Percentiles rank a stretch among this genome's conserved stretches.
Evolutionary conservation across 2,113 vertebrate species (phyloP).

Genomic region (Arizona elegans): DNA sequence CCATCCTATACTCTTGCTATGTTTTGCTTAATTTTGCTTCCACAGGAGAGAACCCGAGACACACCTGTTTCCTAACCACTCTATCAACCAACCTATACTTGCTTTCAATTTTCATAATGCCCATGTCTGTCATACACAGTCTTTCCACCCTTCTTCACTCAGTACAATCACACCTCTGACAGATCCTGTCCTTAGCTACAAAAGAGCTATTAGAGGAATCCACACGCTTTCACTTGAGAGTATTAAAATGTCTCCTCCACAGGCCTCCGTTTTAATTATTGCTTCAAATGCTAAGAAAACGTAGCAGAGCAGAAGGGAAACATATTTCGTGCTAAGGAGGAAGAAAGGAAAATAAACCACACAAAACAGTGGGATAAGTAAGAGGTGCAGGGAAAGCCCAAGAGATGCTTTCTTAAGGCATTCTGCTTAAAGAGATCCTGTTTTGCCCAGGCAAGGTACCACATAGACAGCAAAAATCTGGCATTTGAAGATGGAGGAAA

Average conservation of each 20-base stretch:
- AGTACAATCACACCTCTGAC: background rate
- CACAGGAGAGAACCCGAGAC: background rate
- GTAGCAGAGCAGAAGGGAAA: background rate
- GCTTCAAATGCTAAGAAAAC: slow-evolving; percentile 5
- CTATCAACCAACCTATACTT: background rate
- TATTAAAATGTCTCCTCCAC: background rate
- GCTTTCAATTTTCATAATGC: background rate
- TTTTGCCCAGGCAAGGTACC: background rate
- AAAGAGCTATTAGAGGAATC: background rate
- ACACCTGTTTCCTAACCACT: background rate
- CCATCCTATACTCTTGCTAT: background rate
- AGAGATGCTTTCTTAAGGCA: background rate
- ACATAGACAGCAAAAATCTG: background rate
- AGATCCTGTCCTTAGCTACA: background rate
- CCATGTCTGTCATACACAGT: background rate
- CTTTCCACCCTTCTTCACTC: background rate
- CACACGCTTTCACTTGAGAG: background rate
- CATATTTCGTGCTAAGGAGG: background rate
- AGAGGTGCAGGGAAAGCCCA: background rate
- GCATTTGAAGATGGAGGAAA: background rate
- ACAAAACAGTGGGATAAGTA: background rate
- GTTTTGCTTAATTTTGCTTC: background rate
- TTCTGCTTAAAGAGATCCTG: background rate
- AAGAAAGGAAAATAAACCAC: background rate
- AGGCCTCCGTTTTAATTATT: background rate